Conservation (phyloP, 2,888 invertebrate genomes). For the Tigriopus californicus region DNA sequence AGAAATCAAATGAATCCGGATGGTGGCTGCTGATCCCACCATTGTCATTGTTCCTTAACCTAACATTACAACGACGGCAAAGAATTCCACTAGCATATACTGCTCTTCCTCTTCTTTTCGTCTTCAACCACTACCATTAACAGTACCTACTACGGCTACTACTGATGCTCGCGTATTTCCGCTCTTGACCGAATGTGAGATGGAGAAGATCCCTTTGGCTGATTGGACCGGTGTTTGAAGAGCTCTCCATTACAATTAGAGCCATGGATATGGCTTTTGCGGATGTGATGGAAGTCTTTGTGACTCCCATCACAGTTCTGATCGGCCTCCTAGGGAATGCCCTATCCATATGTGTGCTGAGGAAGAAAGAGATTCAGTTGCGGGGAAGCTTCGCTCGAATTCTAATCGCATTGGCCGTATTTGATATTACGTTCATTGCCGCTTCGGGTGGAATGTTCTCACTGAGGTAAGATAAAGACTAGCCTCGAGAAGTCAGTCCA, state of each 20-base stretch:
- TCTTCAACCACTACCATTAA: too few relatives aligned
- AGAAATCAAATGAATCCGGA: too few relatives aligned
- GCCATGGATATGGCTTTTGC: background rate
- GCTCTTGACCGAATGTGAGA: too few relatives aligned
- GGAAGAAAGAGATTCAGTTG: constrained; percentile 9
- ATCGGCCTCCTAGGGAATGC: constrained; percentile 8
- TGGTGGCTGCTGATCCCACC: too few relatives aligned
- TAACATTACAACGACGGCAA: too few relatives aligned
- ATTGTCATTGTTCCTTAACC: too few relatives aligned
- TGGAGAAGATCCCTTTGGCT: too few relatives aligned
- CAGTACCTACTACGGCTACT: too few relatives aligned
- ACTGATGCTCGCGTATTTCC: too few relatives aligned
- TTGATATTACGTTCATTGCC: constrained; percentile 10
- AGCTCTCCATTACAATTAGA: background rate
- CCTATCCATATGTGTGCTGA: constrained; percentile 4
- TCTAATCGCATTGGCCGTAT: constrained; percentile 4
- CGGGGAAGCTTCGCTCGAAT: constrained; percentile 9
- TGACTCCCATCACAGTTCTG: constrained; percentile 5
- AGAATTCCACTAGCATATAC: too few relatives aligned
- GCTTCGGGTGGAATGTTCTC: constrained; percentile 7
- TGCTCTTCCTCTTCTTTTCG: too few relatives aligned
- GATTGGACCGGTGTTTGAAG: background rate
- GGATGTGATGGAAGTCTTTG: constrained; percentile 3
- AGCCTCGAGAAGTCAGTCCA: too few relatives aligned
- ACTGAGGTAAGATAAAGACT: background rate